These are phyloP conservation scores for Chelonia mydas DNA, from an alignment of 2,797 vertebrate species.

Conservation along the genomic window DNA sequence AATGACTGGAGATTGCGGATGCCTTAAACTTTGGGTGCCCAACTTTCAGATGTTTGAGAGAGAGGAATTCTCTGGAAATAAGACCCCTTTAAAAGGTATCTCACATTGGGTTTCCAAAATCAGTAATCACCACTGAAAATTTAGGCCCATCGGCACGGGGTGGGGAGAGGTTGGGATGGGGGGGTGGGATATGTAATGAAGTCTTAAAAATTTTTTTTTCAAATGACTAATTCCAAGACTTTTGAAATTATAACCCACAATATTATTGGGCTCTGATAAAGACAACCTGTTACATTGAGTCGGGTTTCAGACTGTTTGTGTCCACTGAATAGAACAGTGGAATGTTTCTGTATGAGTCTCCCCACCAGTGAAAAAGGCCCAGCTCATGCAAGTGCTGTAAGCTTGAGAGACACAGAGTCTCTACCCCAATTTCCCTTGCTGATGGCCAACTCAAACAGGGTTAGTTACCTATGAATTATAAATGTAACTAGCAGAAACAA, in stretches of 20 bases:
- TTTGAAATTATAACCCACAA: background rate
- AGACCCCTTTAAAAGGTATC: background rate
- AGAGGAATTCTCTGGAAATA: background rate
- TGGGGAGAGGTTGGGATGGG: no score
- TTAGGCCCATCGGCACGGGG: background rate
- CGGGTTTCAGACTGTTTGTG: background rate
- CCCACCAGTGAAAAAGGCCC: background rate
- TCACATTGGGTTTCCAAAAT: background rate
- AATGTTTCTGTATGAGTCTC: background rate
- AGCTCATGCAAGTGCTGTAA: background rate
- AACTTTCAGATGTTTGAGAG: background rate
- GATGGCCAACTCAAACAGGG: background rate
- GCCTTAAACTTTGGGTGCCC: accelerated
- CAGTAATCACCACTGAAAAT: background rate
- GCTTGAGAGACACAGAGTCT: background rate
- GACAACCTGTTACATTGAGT: background rate
- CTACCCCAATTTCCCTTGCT: background rate
- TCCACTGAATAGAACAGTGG: background rate
- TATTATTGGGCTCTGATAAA: accelerated
- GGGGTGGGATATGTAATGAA: no score
- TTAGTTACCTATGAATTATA: background rate
- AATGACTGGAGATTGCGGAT: background rate
- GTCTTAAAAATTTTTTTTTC: no score
- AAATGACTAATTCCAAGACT: no score
- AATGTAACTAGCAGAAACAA: background rate